Percentiles rank a stretch among this genome's conserved stretches.
These are phyloP conservation scores for Scomberomorus guttatus DNA, from an alignment of 2,797 vertebrate species.

Conservation along the genomic window DNA sequence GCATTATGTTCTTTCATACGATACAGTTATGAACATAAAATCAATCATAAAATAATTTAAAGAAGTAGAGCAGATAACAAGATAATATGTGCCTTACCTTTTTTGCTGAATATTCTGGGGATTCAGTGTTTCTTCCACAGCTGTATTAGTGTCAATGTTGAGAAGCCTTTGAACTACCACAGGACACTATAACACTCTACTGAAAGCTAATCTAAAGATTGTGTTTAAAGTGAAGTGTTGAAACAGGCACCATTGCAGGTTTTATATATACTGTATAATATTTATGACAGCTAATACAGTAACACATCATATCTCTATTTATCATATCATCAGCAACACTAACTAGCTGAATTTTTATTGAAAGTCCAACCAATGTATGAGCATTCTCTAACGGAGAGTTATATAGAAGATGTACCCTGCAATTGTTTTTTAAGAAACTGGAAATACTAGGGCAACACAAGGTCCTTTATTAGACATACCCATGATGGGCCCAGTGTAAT, in stretches of 20 bases:
- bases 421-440: slow-evolving; percentile 26
- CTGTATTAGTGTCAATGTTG: background rate
- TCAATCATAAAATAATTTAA: background rate
- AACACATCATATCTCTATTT: background rate
- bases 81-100: background rate
- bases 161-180: background rate
- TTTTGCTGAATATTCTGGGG: too few relatives aligned
- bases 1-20: too few relatives aligned
- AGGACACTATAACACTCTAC: background rate
- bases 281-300: background rate
- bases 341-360: background rate
- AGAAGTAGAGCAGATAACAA: background rate
- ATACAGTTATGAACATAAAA: background rate
- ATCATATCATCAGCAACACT: background rate
- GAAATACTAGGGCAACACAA: slow-evolving; percentile 29
- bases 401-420: background rate
- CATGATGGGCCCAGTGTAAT: slow-evolving; percentile 73
- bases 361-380: background rate
- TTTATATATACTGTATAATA: background rate
- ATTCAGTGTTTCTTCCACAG: background rate
- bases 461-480: slow-evolving; percentile 66
- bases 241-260: background rate
- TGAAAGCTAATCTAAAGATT: background rate
- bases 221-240: background rate
- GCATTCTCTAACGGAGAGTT: background rate